Evolutionary conservation across 1,140 invertebrate species (phyloP).

Genomic region (Bemisia tabaci): DNA sequence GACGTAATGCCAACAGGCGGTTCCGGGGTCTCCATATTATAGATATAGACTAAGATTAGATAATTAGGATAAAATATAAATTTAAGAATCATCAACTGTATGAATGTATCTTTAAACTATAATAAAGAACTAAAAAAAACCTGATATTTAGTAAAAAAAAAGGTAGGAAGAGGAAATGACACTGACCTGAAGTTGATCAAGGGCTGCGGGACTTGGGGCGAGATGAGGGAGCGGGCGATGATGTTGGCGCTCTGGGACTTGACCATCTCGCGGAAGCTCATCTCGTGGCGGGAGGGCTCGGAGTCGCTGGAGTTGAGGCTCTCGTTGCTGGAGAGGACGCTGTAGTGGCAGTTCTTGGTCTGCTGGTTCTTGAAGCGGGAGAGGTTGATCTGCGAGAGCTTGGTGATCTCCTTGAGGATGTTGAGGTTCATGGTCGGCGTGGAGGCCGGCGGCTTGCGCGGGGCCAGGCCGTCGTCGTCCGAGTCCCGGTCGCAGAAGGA

Average conservation of each 20-base stretch:
- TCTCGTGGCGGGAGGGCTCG: not conserved
- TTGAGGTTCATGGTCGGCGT: slow-evolving; percentile 27
- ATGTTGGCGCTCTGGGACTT: slow-evolving; percentile 47
- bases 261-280: slow-evolving; percentile 35
- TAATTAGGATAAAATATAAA: no score
- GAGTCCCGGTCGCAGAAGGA: slow-evolving; percentile 4
- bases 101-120: no score
- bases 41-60: no score
- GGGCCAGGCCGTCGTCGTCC: not conserved
- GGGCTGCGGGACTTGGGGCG: slow-evolving; percentile 14
- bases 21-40: no score
- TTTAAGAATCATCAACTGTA: no score
- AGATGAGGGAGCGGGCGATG: slow-evolving; percentile 29
- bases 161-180: no score
- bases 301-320: slow-evolving; percentile 15
- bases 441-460: slow-evolving; percentile 8
- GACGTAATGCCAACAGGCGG: no score
- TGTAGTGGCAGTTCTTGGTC: slow-evolving; percentile 51
- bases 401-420: slow-evolving; percentile 55
- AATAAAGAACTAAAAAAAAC: no score
- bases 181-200: slow-evolving; percentile 1
- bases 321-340: slow-evolving; percentile 38
- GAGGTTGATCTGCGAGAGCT: slow-evolving; percentile 55
- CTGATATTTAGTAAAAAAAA: no score
- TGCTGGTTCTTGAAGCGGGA: slow-evolving; percentile 41